Evolutionary conservation across 2,113 vertebrate genomes (phyloP), one percentile per base, ranked within the genome.

Genomic region (Carollia perspicillata): DNA sequence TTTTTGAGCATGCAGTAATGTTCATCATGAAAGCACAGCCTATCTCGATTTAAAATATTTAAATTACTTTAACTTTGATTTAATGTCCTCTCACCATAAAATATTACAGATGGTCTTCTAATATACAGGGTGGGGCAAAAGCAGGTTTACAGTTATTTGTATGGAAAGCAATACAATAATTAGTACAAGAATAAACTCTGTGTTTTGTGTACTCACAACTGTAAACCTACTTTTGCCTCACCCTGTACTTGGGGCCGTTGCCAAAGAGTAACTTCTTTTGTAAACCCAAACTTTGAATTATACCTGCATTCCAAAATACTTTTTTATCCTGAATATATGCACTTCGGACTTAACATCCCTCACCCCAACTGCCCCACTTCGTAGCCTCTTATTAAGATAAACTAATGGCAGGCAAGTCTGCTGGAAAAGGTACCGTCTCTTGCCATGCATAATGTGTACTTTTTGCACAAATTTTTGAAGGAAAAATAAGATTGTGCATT

Each of bases 11-110:
- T 17, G 63, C 28, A 49, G 7, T 14, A 60, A 75, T 72, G 40
- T 47, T 44, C 14, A 78, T 14, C n/a, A 79, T 42, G 66, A 78
- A 8, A 87, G 20, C 30, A 80, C 14, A 44, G 44, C 20, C 71
- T 55, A 77, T 60, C 26, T 88, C 20, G 16, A 47, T 89, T 89
- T 80, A 10, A 75, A 88, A 74, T 95, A 89, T 53, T 83, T 35
- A 93, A 42, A 72, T 75, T 84, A 58, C 55, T 93, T 95, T 88
- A 66, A 68, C 92, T 94, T 90, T 75, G 28, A 74, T 80, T 94
- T 69, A 92, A 47, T 85, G 10, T 78, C 8, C 86, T 96, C 53
- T 86, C 42, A 88, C 9, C 40, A 40, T 63, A 84, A 91, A 94
- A 51, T 92, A 44, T 17, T 79, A n/a, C 51, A 63, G 6, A 49